Conservation (phyloP, 2,797 vertebrate species). For the Telmatherina bonti region DNA sequence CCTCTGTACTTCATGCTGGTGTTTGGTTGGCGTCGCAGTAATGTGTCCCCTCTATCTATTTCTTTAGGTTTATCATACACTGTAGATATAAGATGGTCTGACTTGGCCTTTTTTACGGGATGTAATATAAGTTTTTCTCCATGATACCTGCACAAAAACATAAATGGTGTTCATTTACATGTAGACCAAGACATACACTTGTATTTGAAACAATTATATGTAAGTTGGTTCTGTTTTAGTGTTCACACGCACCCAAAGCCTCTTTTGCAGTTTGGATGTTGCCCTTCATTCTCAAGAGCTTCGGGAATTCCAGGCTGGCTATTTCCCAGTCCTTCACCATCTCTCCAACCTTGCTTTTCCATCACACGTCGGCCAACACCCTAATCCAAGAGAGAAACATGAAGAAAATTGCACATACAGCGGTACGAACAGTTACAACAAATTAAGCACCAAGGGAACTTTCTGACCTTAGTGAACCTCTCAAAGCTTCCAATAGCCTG, state of each 20-base stretch:
- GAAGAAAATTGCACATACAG: background rate
- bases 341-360: constrained; percentile 95
- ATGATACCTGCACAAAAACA: constrained; percentile 86
- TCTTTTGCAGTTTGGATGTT: constrained; percentile 93
- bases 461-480: constrained; percentile 90
- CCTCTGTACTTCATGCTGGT: constrained; percentile 91
- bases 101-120: constrained; percentile 83
- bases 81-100: constrained; percentile 87
- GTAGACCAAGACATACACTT: background rate
- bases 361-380: constrained; percentile 93
- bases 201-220: background rate
- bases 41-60: constrained; percentile 84
- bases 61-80: constrained; percentile 90
- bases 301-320: constrained; percentile 87
- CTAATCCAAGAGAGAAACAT: constrained; percentile 66
- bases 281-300: constrained; percentile 92
- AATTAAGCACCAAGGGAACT: background rate
- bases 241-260: constrained; percentile 90
- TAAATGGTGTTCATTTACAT: background rate
- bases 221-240: background rate
- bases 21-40: constrained; percentile 88
- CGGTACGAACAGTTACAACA: background rate
- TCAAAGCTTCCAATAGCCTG: constrained; percentile 92
- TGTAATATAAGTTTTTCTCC: constrained; percentile 90
- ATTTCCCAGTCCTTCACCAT: constrained; percentile 91